Base-by-base conservation (phyloP, 2,888 invertebrate genomes). In the Ectemnius lituratus region DNA sequence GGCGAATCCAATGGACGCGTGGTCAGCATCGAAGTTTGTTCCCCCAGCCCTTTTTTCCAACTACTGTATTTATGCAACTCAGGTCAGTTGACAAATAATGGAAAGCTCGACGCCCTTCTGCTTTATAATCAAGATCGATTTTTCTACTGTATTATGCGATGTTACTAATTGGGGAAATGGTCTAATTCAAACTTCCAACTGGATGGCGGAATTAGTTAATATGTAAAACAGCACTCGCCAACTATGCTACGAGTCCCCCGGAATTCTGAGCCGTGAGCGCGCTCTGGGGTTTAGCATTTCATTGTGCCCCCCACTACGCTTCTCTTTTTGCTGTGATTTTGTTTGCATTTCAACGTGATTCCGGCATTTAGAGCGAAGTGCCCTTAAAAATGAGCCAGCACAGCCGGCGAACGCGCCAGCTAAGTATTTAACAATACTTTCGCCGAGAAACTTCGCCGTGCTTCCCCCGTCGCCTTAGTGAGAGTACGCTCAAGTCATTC, bases 151-250 rank as follows among this genome's bases (percentile, higher is more conserved):
- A 73, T 82, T 80, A 78, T 70, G 66, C 73, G 71, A 66, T 80
- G 81, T 78, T 81, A 75, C 78, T 80, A 78, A 82, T 82, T 69
- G 73, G 82, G 82, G 78, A 37, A 82, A 80, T 73, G 80, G 78
- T 82, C 82, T 82, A 82, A 82, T 82, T 76, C 82, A 75, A 82
- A 82, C 81, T 82, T 82, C 71, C 73, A 62, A 60, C 63, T 74
- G 73, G 78, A 82, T 73, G 78, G 73, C 63, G 67, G 73, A 82
- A 82, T 82, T 82, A 82, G 82, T 82, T 82, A 82, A 82, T 82
- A 82, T 82, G 82, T 78, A 82, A 82, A 82, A 73, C 80, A 81
- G 81, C 37, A 58, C 75, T 49, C 56, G 57, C 37, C 37, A 11
- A 11, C 37, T 6, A 37, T 37, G 70, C 68, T 59, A 63, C 70